phyloP scores from a whole-genome alignment of 2,797 vertebrate genomes.

The Helicolenus hilgendorfi region DNA sequence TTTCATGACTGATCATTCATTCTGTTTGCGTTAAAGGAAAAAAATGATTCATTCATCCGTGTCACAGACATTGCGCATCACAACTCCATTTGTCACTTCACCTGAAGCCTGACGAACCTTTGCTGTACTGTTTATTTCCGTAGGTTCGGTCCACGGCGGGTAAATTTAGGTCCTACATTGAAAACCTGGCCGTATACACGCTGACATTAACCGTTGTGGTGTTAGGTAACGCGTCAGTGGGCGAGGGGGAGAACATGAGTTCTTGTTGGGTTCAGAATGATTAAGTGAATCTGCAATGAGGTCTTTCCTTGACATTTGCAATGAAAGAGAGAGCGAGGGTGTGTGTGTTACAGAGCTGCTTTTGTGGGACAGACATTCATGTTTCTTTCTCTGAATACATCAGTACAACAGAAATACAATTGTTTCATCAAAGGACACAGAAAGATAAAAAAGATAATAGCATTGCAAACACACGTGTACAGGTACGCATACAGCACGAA shows the following conservation, averaged over 20 bases:
- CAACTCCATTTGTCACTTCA: neutral
- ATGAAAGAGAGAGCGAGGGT: conserved; percentile 4
- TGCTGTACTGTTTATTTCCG: conserved; percentile 17
- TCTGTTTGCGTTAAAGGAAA: neutral
- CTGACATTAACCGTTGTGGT: conserved; percentile 54
- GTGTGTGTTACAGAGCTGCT: conserved; percentile 19
- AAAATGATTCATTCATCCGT: neutral
- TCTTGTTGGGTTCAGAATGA: conserved; percentile 55
- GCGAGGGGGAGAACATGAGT: conserved; percentile 35
- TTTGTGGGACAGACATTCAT: conserved; percentile 5
- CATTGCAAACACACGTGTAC: neutral
- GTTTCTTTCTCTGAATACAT: neutral
- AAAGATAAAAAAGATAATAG: neutral
- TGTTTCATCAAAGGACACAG: neutral
- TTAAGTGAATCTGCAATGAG: conserved; percentile 36
- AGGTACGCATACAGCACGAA: neutral
- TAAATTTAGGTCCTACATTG: conserved; percentile 3
- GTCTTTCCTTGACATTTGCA: conserved; percentile 74
- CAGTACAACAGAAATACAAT: neutral
- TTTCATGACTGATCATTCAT: neutral
- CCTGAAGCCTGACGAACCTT: neutral
- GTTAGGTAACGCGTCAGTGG: conserved; percentile 64
- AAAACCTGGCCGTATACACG: conserved; percentile 29
- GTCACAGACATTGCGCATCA: neutral
- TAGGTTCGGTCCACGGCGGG: neutral